Base-by-base conservation (phyloP, 2,113 vertebrate genomes). In the Chinchilla lanigera region DNA sequence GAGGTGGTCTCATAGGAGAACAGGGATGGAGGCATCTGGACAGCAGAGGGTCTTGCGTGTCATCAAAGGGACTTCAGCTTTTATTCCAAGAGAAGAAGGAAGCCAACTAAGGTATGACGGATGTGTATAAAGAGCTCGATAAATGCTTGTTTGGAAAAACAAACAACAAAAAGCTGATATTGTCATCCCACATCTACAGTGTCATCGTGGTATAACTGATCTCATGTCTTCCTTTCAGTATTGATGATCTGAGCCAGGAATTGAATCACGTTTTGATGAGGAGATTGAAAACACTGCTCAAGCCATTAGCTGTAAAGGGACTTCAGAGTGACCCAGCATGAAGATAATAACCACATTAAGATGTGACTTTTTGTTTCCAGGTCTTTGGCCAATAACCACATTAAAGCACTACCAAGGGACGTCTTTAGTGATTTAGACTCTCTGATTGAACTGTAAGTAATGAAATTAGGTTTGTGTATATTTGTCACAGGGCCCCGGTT, bases 361-460 rank as follows among this genome's bases (percentile, higher is more conserved):
- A 93, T 97, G 91, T 97, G 85, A 96, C 96, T 98, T 98, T 98
- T 35, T 92, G 97, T 96, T 98, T 98, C 90, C 97, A 99, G 99
- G 97, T 99, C 99, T 98, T 98, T 99, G 98, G 99, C 99, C 93
- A 99, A 99, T 98, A 99, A 99, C 98, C 99, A 99, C 92, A 99
- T 99, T 93, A 99, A 99, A 99, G 98, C 99, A 93, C 98, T 99
- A 98, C 99, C 99, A 61, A 99, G 99, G 97, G 99, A 99, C 54
- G 98, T 99, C 98, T 99, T 99, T 98, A 98, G 97, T 35, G 99
- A 99, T 98, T 98, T 99, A 98, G 99, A 99, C 97, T 99, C 99
- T 91, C 98, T 99, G 95, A 99, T 99, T 98, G 99, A 99, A 98
- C 98, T 99, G 99, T 99, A 98, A 99, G 99, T 99, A 98, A 98